Conservation (phyloP, 2,888 invertebrate genomes). For the Oscheius sp. region DNA sequence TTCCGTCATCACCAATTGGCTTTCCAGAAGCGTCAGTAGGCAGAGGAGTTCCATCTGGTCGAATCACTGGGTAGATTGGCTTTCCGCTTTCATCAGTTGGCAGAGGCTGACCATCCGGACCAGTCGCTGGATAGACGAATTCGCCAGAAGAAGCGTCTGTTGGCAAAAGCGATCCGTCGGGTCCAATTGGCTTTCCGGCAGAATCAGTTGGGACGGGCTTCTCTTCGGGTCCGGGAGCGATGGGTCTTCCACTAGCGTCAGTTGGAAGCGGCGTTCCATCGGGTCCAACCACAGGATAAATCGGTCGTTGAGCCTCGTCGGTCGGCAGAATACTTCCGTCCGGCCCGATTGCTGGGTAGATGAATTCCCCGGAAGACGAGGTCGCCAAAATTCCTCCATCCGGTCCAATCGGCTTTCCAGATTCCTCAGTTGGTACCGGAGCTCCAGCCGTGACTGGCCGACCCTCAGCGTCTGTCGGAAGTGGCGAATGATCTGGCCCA, state of each 20-base stretch:
- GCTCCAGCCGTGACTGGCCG: too few relatives aligned
- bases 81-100: constrained; percentile 36
- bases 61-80: constrained; percentile 42
- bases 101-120: constrained; percentile 32
- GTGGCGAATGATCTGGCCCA: constrained; percentile 27
- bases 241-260: constrained; percentile 43
- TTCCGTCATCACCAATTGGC: constrained; percentile 38
- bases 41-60: constrained; percentile 38
- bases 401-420: constrained; percentile 41
- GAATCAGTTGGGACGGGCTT: constrained; percentile 46
- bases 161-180: constrained; percentile 35
- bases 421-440: too few relatives aligned
- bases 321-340: constrained; percentile 45
- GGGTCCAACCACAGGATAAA: constrained; percentile 37
- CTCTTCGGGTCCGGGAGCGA: constrained; percentile 40
- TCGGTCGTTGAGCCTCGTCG: constrained; percentile 29
- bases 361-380: constrained; percentile 47
- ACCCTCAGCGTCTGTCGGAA: constrained; percentile 61
- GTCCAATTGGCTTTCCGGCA: constrained; percentile 38
- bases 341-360: constrained; percentile 58
- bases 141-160: constrained; percentile 53
- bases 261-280: constrained; percentile 50
- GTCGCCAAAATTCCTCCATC: constrained; percentile 43
- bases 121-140: constrained; percentile 59
- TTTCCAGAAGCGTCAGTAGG: constrained; percentile 50